Evolutionary conservation across 1,140 invertebrate species (phyloP), one percentile per base, ranked within the genome.

Genomic region (Drosophila carrolli): DNA sequence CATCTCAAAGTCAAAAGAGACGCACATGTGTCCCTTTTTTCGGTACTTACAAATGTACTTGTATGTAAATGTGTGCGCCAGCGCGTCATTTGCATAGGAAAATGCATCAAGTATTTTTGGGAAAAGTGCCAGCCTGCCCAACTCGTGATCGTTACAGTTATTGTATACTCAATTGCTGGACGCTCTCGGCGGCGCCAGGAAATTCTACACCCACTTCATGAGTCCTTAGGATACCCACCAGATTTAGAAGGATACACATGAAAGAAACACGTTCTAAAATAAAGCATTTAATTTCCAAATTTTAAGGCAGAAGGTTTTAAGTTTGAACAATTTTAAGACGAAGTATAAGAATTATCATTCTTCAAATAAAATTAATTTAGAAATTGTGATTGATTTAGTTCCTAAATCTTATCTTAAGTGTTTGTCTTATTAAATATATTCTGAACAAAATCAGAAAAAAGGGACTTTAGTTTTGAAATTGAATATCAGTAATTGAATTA

Each of bases 171-270:
- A 19, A 54, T 51, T 62, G 57, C 44, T 70, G 63, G 41, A 55
- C 44, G 37, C 80, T 70, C 84, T 89, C 62, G 78, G 43, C 80
- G 85, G 85, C 85, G 85, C 85, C 85, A 70, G 13, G 57, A 72
- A 63, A 72, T 60, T 29, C 32, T 74, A 70, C n/a, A 78, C 58
- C 47, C 51, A 61, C 43, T 59, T 70, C 65, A 38, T 27, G 47
- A 16, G 16, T 29, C 44, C 44, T 29, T 50, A 50, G 67, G 46
- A 61, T 67, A 14, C 29, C 48, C 41, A 57, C 16, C 8, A 10
- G 19, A 38, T 32, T n/a, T 14, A 35, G 27, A 46, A 68, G 63
- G 50, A 47, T 70, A 35, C 41, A 57, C 55, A 60, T 63, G 37
- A 23, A 7, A n/a, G 53, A 23, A 32, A 14, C 1, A 5, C 16